These are phyloP conservation scores for Hypotaenidia philippensis DNA, from an alignment of 2,797 vertebrate species.

Conservation along the genomic window DNA sequence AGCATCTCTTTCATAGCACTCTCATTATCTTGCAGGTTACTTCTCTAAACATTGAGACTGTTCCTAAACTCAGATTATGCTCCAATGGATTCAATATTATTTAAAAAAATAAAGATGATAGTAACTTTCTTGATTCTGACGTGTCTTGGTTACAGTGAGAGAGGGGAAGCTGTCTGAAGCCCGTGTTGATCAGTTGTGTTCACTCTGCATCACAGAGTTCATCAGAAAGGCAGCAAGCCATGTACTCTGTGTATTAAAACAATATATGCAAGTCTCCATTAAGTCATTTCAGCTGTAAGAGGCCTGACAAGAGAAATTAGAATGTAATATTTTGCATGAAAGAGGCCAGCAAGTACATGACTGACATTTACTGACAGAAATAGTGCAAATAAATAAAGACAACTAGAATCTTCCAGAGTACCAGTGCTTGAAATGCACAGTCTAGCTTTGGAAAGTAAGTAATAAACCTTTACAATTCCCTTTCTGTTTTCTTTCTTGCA, in stretches of 20 bases:
- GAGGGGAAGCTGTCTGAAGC: background rate
- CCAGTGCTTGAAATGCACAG: background rate
- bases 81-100: background rate
- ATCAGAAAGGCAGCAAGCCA: background rate
- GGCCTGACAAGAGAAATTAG: background rate
- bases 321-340: background rate
- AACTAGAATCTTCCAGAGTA: background rate
- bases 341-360: background rate
- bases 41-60: background rate
- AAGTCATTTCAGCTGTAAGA: background rate
- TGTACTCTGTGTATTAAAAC: background rate
- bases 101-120: background rate
- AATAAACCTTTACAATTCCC: background rate
- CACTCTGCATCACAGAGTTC: rapidly evolving
- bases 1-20: background rate
- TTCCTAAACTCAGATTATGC: background rate
- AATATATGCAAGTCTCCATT: background rate
- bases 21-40: background rate
- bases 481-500: background rate
- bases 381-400: background rate
- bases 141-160: background rate
- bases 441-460: background rate
- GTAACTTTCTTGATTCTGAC: background rate
- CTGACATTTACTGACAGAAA: background rate
- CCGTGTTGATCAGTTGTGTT: background rate